phyloP scores from a whole-genome alignment of 2,113 vertebrate species.

The Alectura lathami region DNA sequence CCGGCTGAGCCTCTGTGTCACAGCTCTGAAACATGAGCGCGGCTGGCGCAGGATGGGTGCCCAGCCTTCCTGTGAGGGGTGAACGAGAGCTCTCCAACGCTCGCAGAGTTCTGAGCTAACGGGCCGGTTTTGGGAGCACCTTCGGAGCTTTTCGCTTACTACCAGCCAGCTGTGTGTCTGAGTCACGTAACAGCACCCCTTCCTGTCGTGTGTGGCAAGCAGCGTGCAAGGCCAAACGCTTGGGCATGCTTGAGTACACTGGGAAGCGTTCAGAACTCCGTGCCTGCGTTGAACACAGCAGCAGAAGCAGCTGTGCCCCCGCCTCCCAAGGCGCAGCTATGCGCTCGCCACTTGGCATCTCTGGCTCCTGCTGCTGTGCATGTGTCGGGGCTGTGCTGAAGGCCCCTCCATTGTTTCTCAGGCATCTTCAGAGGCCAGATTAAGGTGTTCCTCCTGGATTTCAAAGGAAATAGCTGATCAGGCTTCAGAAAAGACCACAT shows the following conservation, averaged over 20 bases:
- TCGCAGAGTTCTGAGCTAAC: background rate
- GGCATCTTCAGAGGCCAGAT: background rate
- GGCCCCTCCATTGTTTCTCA: background rate
- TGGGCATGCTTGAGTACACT: rapidly evolving
- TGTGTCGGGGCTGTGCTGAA: background rate
- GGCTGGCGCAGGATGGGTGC: background rate
- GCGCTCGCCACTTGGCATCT: background rate
- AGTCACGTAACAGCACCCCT: background rate
- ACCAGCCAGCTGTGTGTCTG: background rate
- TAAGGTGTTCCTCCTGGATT: slow-evolving; percentile 25
- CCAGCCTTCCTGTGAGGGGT: background rate
- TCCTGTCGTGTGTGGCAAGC: background rate
- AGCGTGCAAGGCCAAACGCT: background rate
- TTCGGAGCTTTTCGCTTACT: background rate
- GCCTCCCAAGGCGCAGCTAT: background rate
- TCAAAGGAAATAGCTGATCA: slow-evolving; percentile 45
- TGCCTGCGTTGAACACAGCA: background rate
- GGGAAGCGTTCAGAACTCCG: background rate
- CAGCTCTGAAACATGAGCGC: background rate
- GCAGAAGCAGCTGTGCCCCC: background rate
- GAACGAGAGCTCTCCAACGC: background rate
- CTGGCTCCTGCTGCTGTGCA: background rate
- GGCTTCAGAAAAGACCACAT: slow-evolving; percentile 50
- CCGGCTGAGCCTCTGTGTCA: background rate
- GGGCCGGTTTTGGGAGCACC: background rate